phyloP scores from a whole-genome alignment of 1,140 invertebrate genomes.

The fruit fly (Drosophila melanogaster) region DNA sequence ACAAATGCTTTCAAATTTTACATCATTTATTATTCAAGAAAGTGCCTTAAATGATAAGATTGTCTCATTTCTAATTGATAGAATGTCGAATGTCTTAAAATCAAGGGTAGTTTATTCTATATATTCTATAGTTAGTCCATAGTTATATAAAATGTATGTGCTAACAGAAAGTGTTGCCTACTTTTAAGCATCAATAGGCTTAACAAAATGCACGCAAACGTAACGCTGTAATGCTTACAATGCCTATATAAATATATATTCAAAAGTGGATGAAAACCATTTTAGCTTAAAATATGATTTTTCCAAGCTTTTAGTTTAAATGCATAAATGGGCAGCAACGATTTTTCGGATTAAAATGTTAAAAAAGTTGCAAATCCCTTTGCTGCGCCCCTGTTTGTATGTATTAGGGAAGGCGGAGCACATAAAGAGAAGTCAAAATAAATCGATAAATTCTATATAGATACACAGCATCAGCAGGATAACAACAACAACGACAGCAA shows the following conservation, averaged over 20 bases:
- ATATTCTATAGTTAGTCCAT: too few species aligned
- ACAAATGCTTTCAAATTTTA: background rate
- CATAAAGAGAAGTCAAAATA: constrained; percentile 78
- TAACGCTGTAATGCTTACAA: background rate
- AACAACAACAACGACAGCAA: constrained; percentile 34
- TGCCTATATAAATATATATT: background rate
- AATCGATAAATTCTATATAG: constrained; percentile 77
- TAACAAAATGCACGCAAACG: too few species aligned
- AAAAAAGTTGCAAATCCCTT: background rate
- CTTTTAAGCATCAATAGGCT: background rate
- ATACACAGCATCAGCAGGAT: constrained; percentile 54
- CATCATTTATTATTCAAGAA: background rate
- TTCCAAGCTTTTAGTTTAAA: too few species aligned
- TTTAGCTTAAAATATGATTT: too few species aligned
- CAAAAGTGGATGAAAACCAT: background rate
- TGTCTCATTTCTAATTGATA: background rate
- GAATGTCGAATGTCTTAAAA: too few species aligned
- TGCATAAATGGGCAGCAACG: background rate
- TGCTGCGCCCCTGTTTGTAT: constrained; percentile 26
- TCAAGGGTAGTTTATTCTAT: too few species aligned
- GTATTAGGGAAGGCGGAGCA: constrained; percentile 53
- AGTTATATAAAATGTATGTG: background rate
- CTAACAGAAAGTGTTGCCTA: background rate
- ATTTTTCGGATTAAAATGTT: background rate
- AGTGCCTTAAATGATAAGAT: too few species aligned